These are phyloP conservation scores for Caenorhabditis brenneri DNA, from an alignment of 1,140 invertebrate species.

Conservation along the genomic window DNA sequence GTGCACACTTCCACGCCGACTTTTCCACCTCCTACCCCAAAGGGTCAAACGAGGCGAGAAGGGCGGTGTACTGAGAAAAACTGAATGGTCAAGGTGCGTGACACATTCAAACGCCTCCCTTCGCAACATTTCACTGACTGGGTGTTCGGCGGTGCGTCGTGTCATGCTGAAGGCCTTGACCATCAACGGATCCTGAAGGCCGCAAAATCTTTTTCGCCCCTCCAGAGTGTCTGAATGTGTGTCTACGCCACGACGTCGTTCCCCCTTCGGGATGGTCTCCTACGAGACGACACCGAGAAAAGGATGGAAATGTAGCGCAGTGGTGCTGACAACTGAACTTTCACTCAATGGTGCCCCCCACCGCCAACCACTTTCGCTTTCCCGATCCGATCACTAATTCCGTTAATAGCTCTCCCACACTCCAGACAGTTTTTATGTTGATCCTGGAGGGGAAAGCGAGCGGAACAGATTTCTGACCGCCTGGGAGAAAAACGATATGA, in stretches of 20 bases:
- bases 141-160: constrained; percentile 37
- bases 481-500: not conserved
- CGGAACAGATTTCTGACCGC: constrained; percentile 31
- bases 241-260: not conserved
- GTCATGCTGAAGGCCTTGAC: constrained; percentile 41
- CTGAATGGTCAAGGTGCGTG: constrained; percentile 28
- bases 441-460: not conserved
- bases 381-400: constrained; percentile 43
- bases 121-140: constrained; percentile 43
- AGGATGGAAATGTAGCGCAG: constrained; percentile 19
- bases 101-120: constrained; percentile 7
- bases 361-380: constrained; percentile 33
- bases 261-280: too few relatives aligned
- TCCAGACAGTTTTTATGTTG: constrained; percentile 30
- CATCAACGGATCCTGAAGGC: constrained; percentile 36
- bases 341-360: constrained; percentile 2
- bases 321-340: constrained; percentile 22
- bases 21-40: not conserved
- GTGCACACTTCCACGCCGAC: constrained; percentile 4
- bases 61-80: constrained; percentile 5
- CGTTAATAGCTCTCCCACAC: constrained; percentile 20
- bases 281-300: constrained; percentile 12
- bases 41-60: not conserved
- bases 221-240: not conserved
- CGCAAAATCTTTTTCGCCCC: not conserved